A percentile compares a stretch with the other conserved stretches of the same genome.
Evolutionary conservation across 1,140 invertebrate species (phyloP).

Genomic region (Drosophila nannoptera): DNA sequence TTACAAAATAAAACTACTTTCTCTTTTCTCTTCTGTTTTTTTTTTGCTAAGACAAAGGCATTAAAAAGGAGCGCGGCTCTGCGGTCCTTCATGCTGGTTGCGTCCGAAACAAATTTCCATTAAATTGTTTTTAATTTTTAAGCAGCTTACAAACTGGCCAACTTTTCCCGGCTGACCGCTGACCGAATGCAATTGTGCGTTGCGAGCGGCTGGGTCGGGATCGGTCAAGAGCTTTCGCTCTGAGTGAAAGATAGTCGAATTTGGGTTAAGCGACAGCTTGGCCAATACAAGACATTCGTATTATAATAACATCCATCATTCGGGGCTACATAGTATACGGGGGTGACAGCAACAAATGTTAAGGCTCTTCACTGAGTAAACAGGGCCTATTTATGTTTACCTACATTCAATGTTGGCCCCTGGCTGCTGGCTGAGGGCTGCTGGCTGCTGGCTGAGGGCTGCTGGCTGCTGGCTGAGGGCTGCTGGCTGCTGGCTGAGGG

Average conservation of each 20-base stretch:
- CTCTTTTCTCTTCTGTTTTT: too few species aligned
- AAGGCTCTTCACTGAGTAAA: conserved; percentile 63
- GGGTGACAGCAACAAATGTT: conserved; percentile 55
- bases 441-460: background rate
- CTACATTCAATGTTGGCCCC: conserved; percentile 22
- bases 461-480: conserved; percentile 52
- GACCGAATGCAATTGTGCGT: conserved; percentile 11
- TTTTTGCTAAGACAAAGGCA: conserved; percentile 14
- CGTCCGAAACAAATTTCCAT: conserved; percentile 49
- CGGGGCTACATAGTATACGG: conserved; percentile 50
- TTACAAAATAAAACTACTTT: conserved; percentile 50
- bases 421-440: conserved; percentile 3
- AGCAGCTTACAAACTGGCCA: conserved; percentile 52
- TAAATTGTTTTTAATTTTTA: conserved; percentile 66
- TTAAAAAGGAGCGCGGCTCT: conserved; percentile 23
- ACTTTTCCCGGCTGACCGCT: conserved; percentile 10
- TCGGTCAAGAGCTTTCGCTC: background rate
- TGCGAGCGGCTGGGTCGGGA: background rate
- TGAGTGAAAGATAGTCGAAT: conserved; percentile 29
- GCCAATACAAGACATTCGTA: conserved; percentile 25
- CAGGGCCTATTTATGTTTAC: conserved; percentile 69
- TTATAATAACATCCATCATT: conserved; percentile 76
- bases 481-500: too few species aligned
- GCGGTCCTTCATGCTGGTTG: background rate
- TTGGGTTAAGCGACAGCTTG: conserved; percentile 44